These are phyloP conservation scores for Aleiodes leptofemur DNA, from an alignment of 2,888 invertebrate species.

Conservation along the genomic window DNA sequence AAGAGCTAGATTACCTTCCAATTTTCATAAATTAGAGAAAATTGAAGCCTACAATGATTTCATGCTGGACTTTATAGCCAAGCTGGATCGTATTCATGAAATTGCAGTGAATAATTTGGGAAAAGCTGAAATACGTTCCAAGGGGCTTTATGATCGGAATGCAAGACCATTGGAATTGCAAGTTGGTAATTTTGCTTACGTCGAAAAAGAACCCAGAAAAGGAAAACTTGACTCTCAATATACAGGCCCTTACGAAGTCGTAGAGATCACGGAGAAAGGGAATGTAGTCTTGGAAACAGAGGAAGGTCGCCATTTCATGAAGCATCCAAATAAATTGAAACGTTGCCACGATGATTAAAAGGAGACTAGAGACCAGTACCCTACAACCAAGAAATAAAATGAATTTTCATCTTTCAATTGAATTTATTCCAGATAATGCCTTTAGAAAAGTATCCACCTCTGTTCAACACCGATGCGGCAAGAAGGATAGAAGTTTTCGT, in stretches of 20 bases:
- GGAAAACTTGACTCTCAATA: constrained; percentile 32
- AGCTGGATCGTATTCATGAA: constrained; percentile 24
- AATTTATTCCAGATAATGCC: too few species aligned
- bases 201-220: constrained; percentile 28
- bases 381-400: too few species aligned
- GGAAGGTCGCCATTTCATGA: not conserved
- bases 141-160: constrained; percentile 20
- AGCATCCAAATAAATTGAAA: too few species aligned
- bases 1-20: constrained; percentile 27
- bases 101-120: not conserved
- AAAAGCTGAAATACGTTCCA: not conserved
- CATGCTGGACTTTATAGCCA: not conserved
- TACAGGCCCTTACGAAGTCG: constrained; percentile 24
- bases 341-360: too few species aligned
- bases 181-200: constrained; percentile 22
- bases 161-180: not conserved
- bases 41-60: not conserved
- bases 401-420: too few species aligned
- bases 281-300: not conserved
- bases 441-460: too few species aligned
- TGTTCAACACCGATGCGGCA: too few species aligned
- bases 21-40: constrained; percentile 12
- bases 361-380: too few species aligned
- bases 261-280: constrained; percentile 27
- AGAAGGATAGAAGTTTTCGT: not conserved